Evolutionary conservation across 2,797 vertebrate genomes (phyloP).

Genomic region (Eurystomus glaucurus): DNA sequence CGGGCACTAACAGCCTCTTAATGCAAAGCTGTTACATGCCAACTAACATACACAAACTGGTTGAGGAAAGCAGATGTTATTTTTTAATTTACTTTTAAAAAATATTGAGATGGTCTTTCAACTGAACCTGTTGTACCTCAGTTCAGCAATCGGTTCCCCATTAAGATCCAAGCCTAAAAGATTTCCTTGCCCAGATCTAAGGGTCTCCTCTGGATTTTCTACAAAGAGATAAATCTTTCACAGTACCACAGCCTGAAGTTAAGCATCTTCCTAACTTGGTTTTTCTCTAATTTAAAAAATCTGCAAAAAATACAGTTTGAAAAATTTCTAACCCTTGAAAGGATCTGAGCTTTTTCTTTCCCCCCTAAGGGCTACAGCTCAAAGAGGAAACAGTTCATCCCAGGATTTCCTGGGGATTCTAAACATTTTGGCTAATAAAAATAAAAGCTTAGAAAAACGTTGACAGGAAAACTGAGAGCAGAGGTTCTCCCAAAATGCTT

Average conservation of each 20-base stretch:
- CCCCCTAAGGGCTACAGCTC: constrained; percentile 45
- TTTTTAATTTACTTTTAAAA: not conserved
- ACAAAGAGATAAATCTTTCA: constrained; percentile 40
- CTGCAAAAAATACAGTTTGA: constrained; percentile 64
- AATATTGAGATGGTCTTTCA: not conserved
- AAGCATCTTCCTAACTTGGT: constrained; percentile 46
- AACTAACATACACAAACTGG: not conserved
- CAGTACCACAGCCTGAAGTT: not conserved
- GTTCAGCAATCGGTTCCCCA: rapidly evolving
- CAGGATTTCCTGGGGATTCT: constrained; percentile 80
- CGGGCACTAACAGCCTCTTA: not conserved
- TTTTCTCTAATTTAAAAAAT: constrained; percentile 74
- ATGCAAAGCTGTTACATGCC: not conserved
- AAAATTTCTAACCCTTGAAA: constrained; percentile 68
- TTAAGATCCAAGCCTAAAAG: constrained; percentile 35
- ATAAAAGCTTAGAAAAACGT: constrained; percentile 74
- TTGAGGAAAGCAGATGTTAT: not conserved
- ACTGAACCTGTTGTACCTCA: not conserved
- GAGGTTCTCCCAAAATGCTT: constrained; percentile 55
- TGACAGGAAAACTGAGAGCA: constrained; percentile 67
- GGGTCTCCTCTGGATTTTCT: constrained; percentile 32
- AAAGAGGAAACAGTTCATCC: constrained; percentile 76
- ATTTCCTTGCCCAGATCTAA: constrained; percentile 50
- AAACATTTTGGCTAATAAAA: constrained; percentile 79
- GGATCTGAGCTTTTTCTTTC: constrained; percentile 46